Evolutionary conservation across 2,113 vertebrate genomes (phyloP).

Genomic region (Centropristis striata): DNA sequence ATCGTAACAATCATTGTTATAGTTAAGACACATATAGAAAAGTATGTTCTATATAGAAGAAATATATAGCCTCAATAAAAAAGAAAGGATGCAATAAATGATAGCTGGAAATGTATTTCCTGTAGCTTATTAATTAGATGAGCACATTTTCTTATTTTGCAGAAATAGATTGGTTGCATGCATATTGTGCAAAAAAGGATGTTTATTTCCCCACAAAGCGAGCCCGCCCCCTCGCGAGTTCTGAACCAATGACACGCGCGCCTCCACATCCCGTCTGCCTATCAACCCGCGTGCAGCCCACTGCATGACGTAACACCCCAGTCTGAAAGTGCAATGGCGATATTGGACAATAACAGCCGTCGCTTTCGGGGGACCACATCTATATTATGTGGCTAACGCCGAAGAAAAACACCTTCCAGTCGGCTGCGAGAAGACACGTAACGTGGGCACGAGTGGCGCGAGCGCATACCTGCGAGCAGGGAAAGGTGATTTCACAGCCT

Average conservation of each 20-base stretch:
- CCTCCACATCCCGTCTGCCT: constrained; percentile 65
- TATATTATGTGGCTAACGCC: constrained; percentile 74
- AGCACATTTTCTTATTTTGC: no score
- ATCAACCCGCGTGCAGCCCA: constrained; percentile 69
- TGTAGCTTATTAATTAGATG: no score
- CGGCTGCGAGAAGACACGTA: constrained; percentile 44
- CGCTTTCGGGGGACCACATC: constrained; percentile 71
- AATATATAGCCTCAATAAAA: no score
- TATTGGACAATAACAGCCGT: constrained; percentile 81
- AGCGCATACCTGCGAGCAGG: constrained; percentile 55
- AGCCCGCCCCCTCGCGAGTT: constrained; percentile 52
- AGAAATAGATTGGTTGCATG: no score
- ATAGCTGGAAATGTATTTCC: no score
- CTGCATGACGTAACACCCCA: constrained; percentile 77
- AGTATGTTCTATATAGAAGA: no score
- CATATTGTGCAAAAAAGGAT: background rate
- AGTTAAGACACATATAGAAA: no score
- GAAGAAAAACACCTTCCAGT: constrained; percentile 48
- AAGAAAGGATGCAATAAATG: no score
- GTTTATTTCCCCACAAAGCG: constrained; percentile 15
- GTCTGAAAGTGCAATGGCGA: constrained; percentile 83
- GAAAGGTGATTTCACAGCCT: constrained; percentile 47
- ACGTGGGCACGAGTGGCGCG: constrained; percentile 41
- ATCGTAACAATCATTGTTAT: no score
- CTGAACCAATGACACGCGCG: constrained; percentile 56